Conservation (phyloP, 1,140 invertebrate genomes). For the Caenorhabditis tropicalis region DNA sequence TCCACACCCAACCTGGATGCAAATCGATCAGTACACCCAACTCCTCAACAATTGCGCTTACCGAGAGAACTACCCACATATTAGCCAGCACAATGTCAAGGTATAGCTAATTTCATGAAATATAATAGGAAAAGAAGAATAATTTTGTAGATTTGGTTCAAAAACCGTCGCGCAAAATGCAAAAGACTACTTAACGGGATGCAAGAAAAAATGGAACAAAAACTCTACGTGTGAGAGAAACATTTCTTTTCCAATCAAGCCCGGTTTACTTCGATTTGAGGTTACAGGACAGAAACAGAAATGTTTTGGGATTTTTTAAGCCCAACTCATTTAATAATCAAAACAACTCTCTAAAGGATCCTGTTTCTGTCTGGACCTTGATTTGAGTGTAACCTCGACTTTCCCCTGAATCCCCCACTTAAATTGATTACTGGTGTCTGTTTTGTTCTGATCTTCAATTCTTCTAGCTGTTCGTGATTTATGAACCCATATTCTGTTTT, state of each 20-base stretch:
- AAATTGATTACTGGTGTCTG: neutral
- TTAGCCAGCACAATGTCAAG: conserved; percentile 70
- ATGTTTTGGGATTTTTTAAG: neutral
- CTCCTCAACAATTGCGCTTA: conserved; percentile 63
- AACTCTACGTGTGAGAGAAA: neutral
- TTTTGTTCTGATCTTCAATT: neutral
- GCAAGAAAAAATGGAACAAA: conserved; percentile 48
- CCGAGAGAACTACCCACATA: conserved; percentile 69
- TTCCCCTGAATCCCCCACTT: neutral
- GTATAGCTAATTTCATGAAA: neutral
- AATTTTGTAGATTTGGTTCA: conserved; percentile 66
- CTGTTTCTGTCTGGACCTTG: neutral
- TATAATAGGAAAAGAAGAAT: neutral
- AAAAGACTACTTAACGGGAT: conserved; percentile 61
- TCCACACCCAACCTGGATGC: conserved; percentile 71
- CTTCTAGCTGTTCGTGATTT: neutral
- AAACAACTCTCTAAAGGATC: neutral
- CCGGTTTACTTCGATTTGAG: neutral
- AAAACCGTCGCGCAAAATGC: conserved; percentile 69
- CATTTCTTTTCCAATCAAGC: neutral
- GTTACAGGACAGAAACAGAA: neutral
- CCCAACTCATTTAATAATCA: neutral
- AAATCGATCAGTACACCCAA: conserved; percentile 70
- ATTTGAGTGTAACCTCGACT: neutral
- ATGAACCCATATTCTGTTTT: neutral